A percentile compares a stretch with the other conserved stretches of the same genome.
Conservation (phyloP, 2,888 invertebrate species). For the Nemoura dubitans region DNA sequence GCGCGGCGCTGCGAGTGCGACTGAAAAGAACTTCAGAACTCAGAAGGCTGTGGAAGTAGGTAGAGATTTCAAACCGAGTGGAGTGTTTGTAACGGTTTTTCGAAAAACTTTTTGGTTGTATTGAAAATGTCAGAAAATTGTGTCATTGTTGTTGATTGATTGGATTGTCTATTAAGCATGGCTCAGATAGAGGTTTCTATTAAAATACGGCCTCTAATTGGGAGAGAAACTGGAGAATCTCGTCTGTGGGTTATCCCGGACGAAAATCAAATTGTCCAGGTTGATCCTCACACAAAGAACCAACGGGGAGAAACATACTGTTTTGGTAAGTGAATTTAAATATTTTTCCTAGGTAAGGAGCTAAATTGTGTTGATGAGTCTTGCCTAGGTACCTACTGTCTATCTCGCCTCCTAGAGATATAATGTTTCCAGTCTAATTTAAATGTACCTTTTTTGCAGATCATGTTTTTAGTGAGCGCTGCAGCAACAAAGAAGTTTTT, state of each 20-base stretch:
- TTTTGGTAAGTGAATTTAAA: conserved; percentile 58
- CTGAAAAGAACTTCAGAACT: not conserved
- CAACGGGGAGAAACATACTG: conserved; percentile 52
- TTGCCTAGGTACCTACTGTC: too few relatives aligned
- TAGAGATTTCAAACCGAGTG: too few relatives aligned
- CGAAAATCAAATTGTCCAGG: conserved; percentile 67
- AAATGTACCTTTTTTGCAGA: conserved; percentile 72
- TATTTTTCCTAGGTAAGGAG: too few relatives aligned
- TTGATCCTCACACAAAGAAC: conserved; percentile 62
- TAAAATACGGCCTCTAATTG: conserved; percentile 74
- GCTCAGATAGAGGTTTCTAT: conserved; percentile 76
- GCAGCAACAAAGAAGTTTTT: conserved; percentile 72
- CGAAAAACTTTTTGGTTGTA: too few relatives aligned
- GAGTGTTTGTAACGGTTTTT: too few relatives aligned
- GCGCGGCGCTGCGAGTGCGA: too few relatives aligned
- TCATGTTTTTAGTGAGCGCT: conserved; percentile 72
- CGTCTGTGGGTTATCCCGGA: conserved; percentile 70
- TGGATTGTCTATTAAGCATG: not conserved
- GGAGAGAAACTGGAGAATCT: conserved; percentile 69
- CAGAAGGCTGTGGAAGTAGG: not conserved
- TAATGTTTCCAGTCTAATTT: too few relatives aligned
- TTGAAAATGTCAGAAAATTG: too few relatives aligned
- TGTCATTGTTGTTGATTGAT: too few relatives aligned
- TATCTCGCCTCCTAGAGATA: too few relatives aligned
- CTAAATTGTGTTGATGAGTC: too few relatives aligned